phyloP scores from a whole-genome alignment of 1,140 invertebrate species.

The Gonioctena quinquepunctata region DNA sequence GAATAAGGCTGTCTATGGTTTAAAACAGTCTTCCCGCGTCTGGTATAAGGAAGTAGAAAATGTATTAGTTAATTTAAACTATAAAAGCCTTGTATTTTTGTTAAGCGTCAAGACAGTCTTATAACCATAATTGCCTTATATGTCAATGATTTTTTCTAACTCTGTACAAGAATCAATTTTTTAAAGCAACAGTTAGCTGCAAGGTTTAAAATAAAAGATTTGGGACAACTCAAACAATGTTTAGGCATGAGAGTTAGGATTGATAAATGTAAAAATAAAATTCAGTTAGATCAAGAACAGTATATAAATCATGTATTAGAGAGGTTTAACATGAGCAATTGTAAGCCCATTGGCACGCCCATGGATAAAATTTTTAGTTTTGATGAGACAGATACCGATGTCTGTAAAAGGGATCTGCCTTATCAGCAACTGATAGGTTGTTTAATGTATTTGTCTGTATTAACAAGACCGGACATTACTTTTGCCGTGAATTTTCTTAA shows the following conservation, averaged over 20 bases:
- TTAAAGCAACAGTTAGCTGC: constrained; percentile 18
- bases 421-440: constrained; percentile 55
- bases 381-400: not conserved
- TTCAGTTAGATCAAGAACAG: constrained; percentile 30
- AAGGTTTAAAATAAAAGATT: constrained; percentile 42
- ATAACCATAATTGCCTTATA: constrained; percentile 31
- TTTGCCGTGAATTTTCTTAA: constrained; percentile 53
- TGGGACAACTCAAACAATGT: constrained; percentile 20
- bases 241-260: not conserved
- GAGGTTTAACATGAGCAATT: constrained; percentile 32
- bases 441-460: constrained; percentile 55
- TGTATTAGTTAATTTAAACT: constrained; percentile 37
- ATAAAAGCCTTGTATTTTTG: constrained; percentile 50
- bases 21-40: constrained; percentile 27
- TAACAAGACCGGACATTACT: constrained; percentile 57
- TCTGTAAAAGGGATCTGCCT: constrained; percentile 24
- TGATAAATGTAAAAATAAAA: constrained; percentile 12
- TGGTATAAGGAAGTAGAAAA: constrained; percentile 44
- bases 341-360: constrained; percentile 30
- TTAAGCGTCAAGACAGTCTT: constrained; percentile 31
- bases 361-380: constrained; percentile 24
- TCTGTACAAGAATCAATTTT: too few species aligned
- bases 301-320: constrained; percentile 35
- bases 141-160: constrained; percentile 53
- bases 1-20: constrained; percentile 48